Evolutionary conservation across 2,888 invertebrate genomes (phyloP), one percentile per base, ranked within the genome.

Genomic region (Poecilobothrus nobilitatus): DNA sequence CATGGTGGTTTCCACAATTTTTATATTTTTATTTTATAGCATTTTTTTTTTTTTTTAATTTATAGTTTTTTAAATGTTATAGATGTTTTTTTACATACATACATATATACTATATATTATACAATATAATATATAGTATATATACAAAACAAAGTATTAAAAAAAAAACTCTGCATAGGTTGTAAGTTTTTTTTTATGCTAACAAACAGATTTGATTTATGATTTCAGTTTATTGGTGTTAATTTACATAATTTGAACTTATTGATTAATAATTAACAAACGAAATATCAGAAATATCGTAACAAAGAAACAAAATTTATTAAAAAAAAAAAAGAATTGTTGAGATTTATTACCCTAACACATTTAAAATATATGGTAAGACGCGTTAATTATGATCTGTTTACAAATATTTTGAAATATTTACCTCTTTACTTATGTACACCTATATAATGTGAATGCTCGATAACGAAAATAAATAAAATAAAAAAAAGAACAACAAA

Each of bases 231-330:
- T 53, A 53, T 53, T 53, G 53, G 53, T 53, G 53, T 53, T 53
- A 53, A 53, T 53, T 53, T 53, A 53, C 53, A 53, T 53, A 53
- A 53, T 53, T 53, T 53, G 53, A 53, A 53, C 53, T 53, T 53
- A 53, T 53, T 53, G 53, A 53, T 53, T 53, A 53, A 53, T 53
- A 53, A 53, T 53, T 53, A 53, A 53, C 53, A 53, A 53, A 53
- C 53, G 53, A 53, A 53, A 53, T 53, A 53, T 53, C 53, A 12
- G 53, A 53, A 53, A n/a, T 12, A 37, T 12, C 15, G 18, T 15
- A 53, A 53, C 15, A 53, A 18, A 2, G 15, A 12, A 53, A 53
- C 15, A 53, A 53, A 53, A 53, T 18, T 37, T 53, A 53, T 53
- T 4, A 53, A 53, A n/a, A 53, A 34, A 44, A 15, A 44, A 53